These are phyloP conservation scores for Parascotia fuliginaria DNA, from an alignment of 2,888 invertebrate genomes.

Conservation along the genomic window DNA sequence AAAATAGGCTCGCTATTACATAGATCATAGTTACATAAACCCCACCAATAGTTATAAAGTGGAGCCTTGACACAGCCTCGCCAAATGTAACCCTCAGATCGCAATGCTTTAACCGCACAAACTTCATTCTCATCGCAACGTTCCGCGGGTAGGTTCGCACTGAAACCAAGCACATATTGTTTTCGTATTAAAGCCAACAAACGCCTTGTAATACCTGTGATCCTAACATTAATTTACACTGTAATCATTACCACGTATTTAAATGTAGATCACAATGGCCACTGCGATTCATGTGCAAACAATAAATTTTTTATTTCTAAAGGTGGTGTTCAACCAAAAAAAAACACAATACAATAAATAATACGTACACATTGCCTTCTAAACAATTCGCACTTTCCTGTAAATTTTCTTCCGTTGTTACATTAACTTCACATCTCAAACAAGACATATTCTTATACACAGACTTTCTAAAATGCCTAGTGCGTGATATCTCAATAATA, in stretches of 20 bases:
- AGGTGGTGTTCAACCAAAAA: no score
- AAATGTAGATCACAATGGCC: no score
- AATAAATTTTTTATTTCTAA: no score
- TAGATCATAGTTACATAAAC: slow-evolving; percentile 61
- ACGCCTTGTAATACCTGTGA: no score
- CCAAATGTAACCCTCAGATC: slow-evolving; percentile 67
- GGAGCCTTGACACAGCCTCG: slow-evolving; percentile 67
- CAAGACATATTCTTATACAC: slow-evolving; percentile 70
- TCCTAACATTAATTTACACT: no score
- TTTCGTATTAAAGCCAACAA: no score
- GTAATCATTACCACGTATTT: no score
- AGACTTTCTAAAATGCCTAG: slow-evolving; percentile 62
- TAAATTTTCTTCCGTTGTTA: slow-evolving; percentile 43
- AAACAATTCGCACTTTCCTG: slow-evolving; percentile 60
- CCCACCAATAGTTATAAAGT: slow-evolving; percentile 71
- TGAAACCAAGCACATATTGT: slow-evolving; percentile 39
- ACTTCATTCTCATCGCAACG: slow-evolving; percentile 64
- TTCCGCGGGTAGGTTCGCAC: slow-evolving; percentile 55
- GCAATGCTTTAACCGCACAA: slow-evolving; percentile 64
- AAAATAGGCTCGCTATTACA: slow-evolving; percentile 64
- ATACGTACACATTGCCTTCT: slow-evolving; percentile 69
- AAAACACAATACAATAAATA: background rate
- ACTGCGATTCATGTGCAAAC: no score
- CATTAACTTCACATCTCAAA: slow-evolving; percentile 68
- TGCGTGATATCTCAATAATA: slow-evolving; percentile 66